A percentile compares a stretch with the other conserved stretches of the same genome.
Evolutionary conservation across 2,113 vertebrate species (phyloP).

Genomic region (Istiophorus platypterus): DNA sequence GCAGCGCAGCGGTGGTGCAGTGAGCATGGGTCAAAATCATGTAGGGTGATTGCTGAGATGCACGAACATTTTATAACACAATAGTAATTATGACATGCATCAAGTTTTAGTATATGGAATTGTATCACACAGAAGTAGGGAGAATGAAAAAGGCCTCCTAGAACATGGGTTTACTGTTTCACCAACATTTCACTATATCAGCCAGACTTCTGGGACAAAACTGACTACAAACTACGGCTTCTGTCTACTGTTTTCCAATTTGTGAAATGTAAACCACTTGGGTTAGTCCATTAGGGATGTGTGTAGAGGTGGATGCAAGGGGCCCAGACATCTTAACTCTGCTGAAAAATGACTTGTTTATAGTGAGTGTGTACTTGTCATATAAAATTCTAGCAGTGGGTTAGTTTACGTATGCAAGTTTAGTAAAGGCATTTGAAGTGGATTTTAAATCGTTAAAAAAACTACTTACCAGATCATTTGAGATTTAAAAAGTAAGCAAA

Average conservation of each 20-base stretch:
- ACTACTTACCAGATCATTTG: not conserved
- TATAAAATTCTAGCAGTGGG: conserved; percentile 22
- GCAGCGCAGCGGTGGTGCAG: not conserved
- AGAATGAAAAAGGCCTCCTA: conserved; percentile 24
- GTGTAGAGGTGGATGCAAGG: conserved; percentile 3
- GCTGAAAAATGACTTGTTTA: conserved; percentile 55
- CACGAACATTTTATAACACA: not conserved
- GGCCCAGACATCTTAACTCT: conserved; percentile 40
- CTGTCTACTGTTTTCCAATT: conserved; percentile 63
- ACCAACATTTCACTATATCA: conserved; percentile 54
- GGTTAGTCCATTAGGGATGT: conserved; percentile 35
- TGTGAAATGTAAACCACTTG: conserved; percentile 51
- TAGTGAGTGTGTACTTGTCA: conserved; percentile 44
- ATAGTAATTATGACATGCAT: not conserved
- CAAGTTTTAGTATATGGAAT: not conserved
- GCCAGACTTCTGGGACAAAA: conserved; percentile 12
- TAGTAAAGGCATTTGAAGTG: not conserved
- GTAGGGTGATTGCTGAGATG: not conserved
- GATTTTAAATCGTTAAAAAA: conserved; percentile 8
- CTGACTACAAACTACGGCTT: conserved; percentile 40
- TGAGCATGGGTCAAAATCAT: not conserved
- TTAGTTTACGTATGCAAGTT: not conserved
- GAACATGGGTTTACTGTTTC: conserved; percentile 13
- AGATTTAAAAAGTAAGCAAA: conserved; percentile 7
- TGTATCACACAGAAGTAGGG: not conserved